These are phyloP conservation scores for Umimayanthus chanpuru DNA, from an alignment of 92 coral and sea anemone species.

Conservation along the genomic window DNA sequence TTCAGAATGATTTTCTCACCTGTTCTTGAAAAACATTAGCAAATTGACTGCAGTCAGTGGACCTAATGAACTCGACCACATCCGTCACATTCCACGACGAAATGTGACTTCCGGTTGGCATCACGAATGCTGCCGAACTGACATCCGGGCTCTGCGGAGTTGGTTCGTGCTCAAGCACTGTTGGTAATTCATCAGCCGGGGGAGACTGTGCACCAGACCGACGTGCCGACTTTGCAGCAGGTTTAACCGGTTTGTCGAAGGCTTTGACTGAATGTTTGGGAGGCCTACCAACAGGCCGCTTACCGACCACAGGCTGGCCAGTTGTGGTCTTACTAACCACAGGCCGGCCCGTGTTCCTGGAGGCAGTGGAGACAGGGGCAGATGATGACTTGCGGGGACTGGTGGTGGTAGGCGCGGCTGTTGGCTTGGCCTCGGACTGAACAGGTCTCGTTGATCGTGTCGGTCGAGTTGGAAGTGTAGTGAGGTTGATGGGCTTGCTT, in stretches of 20 bases:
- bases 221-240: background rate
- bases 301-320: background rate
- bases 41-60: slow-evolving; percentile 73
- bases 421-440: slow-evolving; percentile 6
- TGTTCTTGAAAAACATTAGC: slow-evolving; percentile 73
- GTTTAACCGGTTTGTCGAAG: background rate
- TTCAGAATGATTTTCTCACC: slow-evolving; percentile 36
- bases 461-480: background rate
- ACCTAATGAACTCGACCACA: slow-evolving; percentile 62
- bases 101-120: slow-evolving; percentile 57
- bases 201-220: slow-evolving; percentile 5
- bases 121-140: slow-evolving; percentile 38
- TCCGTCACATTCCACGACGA: slow-evolving; percentile 71
- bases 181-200: background rate
- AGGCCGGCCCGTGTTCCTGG: background rate
- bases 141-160: slow-evolving; percentile 33
- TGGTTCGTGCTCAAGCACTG: background rate
- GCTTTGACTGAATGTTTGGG: background rate
- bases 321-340: background rate
- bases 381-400: background rate
- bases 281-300: slow-evolving; percentile 5
- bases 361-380: too few relatives aligned
- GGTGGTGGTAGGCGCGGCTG: background rate
- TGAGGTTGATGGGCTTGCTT: background rate
- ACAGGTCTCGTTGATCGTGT: background rate